phyloP scores from a whole-genome alignment of 2,113 vertebrate genomes.

The Dipodomys merriami region DNA sequence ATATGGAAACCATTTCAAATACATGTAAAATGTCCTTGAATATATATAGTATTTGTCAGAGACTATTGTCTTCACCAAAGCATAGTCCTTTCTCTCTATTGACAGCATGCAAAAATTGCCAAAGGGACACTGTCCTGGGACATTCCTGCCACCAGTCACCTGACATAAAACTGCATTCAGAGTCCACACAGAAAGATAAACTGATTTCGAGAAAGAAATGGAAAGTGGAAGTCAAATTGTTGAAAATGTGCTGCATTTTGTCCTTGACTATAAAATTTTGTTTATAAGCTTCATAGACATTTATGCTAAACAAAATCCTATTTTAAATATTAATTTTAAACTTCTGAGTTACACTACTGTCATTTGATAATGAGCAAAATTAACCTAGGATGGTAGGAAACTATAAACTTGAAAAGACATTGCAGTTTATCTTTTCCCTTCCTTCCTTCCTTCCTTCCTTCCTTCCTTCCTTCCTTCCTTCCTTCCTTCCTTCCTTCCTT shows the following conservation, averaged over 20 bases:
- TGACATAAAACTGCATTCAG: conserved; percentile 79
- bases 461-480: no score
- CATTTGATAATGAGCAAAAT: not conserved
- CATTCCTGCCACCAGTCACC: conserved; percentile 83
- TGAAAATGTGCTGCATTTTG: conserved; percentile 65
- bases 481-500: no score
- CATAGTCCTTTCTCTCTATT: conserved; percentile 74
- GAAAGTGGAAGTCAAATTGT: conserved; percentile 85
- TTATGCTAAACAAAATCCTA: not conserved
- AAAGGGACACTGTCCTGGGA: conserved; percentile 74
- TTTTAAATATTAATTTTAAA: conserved; percentile 46
- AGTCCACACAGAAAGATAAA: conserved; percentile 83
- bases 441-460: not conserved
- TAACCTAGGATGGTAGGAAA: not conserved
- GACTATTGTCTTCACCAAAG: conserved; percentile 49
- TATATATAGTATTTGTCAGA: conserved; percentile 44
- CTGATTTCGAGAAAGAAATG: conserved; percentile 79
- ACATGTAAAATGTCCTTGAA: not conserved
- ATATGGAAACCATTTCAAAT: not conserved
- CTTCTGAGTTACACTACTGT: not conserved
- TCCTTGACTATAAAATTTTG: conserved; percentile 59
- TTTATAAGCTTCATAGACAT: conserved; percentile 57
- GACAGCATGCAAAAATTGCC: conserved; percentile 75
- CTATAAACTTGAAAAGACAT: not conserved
- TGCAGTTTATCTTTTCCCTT: no score